These are phyloP conservation scores for Rhynchonycteris naso DNA, from an alignment of 2,797 vertebrate genomes.

Conservation along the genomic window DNA sequence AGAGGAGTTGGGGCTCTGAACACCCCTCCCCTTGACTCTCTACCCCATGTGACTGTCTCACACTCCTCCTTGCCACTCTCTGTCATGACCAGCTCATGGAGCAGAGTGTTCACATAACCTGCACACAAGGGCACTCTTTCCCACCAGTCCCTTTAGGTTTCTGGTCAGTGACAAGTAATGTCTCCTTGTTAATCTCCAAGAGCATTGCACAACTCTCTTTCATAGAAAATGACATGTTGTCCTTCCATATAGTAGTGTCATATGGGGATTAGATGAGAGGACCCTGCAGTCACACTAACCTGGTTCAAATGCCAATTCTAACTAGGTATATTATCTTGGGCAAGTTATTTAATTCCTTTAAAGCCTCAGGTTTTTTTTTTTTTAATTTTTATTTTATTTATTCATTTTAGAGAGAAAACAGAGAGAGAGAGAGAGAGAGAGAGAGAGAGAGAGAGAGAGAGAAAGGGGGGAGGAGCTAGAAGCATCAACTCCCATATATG, in stretches of 20 bases:
- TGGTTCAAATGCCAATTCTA: neutral
- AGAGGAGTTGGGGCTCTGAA: neutral
- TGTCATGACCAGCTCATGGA: neutral
- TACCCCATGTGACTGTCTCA: accelerated
- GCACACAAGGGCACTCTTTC: neutral
- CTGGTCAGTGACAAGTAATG: neutral
- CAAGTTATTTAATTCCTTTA: slow-evolving; percentile 33
- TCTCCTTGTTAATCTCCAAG: neutral
- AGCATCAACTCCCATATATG: no score
- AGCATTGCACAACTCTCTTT: neutral
- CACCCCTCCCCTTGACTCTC: neutral
- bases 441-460: no score
- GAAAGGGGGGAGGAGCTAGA: no score
- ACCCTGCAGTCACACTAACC: neutral
- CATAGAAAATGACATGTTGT: neutral
- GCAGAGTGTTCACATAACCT: neutral
- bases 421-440: no score
- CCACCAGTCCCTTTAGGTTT: neutral
- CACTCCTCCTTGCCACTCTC: neutral
- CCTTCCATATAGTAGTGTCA: neutral
- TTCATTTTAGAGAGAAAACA: no score
- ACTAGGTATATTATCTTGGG: slow-evolving; percentile 11
- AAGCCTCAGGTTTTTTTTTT: slow-evolving; percentile 35
- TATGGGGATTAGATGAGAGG: neutral
- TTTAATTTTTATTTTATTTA: no score